Evolutionary conservation across 2,888 invertebrate species (phyloP).

Genomic region (Caradrina clavipalpis): DNA sequence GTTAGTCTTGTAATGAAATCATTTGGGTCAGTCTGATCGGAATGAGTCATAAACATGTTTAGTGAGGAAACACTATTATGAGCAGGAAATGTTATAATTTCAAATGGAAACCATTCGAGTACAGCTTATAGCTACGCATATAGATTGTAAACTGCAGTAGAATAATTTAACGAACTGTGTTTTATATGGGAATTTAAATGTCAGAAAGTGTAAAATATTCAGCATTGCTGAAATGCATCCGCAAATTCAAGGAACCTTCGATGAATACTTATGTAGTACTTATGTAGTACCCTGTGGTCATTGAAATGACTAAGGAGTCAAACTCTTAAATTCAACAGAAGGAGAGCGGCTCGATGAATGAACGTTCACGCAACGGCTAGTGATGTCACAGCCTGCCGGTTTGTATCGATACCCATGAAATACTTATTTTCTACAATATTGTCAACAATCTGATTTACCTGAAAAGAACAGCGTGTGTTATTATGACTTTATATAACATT

Average conservation of each 20-base stretch:
- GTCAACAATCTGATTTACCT: constrained; percentile 2
- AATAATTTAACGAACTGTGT: background rate
- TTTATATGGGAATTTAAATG: background rate
- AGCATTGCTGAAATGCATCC: background rate
- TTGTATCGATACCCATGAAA: constrained; percentile 23
- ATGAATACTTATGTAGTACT: constrained; percentile 13
- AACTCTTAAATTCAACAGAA: constrained; percentile 53
- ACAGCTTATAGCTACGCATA: background rate
- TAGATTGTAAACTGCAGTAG: background rate
- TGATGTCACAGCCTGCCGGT: constrained; percentile 40
- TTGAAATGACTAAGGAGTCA: constrained; percentile 48
- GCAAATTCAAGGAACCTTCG: constrained; percentile 3
- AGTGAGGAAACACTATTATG: constrained; percentile 35
- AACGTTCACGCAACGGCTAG: constrained; percentile 45
- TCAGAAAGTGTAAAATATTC: background rate
- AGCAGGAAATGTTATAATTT: constrained; percentile 49
- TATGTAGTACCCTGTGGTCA: constrained; percentile 28
- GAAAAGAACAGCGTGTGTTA: background rate
- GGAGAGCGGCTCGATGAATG: constrained; percentile 52
- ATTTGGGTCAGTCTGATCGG: constrained; percentile 41
- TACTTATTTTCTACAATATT: constrained; percentile 2
- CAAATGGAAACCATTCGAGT: constrained; percentile 19
- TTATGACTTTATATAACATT: no score
- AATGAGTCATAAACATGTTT: constrained; percentile 59
- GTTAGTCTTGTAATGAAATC: constrained; percentile 50